Conservation (phyloP, 2,888 invertebrate species). For the Melikaiella ostensackeni region DNA sequence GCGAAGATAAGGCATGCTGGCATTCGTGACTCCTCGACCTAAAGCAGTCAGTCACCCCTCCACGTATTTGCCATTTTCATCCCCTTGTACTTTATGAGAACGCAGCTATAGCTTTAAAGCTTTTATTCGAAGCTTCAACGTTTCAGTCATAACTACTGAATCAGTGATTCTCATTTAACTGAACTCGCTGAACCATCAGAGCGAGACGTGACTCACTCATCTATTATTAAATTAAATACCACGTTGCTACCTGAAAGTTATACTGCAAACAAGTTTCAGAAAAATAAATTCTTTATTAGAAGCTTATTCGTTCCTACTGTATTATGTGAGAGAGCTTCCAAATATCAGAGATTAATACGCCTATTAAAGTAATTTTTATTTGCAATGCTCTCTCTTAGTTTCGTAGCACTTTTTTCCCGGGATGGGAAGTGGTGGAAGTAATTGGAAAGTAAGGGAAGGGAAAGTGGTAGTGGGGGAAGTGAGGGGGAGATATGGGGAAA, state of each 20-base stretch:
- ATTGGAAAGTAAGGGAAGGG: too few species aligned
- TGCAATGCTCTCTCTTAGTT: too few species aligned
- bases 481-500: too few species aligned
- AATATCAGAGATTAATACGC: too few species aligned
- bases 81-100: constrained; percentile 23
- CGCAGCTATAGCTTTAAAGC: constrained; percentile 20
- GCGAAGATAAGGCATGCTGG: constrained; percentile 62
- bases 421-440: too few species aligned
- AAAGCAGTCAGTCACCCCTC: constrained; percentile 51
- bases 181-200: constrained; percentile 4
- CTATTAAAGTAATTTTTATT: too few species aligned
- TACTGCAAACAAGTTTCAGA: not conserved
- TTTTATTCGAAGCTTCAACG: constrained; percentile 29
- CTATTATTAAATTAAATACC: constrained; percentile 5
- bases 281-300: not conserved
- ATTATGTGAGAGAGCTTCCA: too few species aligned
- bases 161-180: constrained; percentile 7
- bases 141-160: constrained; percentile 31
- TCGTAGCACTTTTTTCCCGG: too few species aligned
- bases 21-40: constrained; percentile 52
- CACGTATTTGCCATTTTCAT: constrained; percentile 45
- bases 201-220: constrained; percentile 8
- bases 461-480: too few species aligned
- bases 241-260: not conserved
- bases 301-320: too few species aligned